A percentile compares a stretch with the other conserved stretches of the same genome.
Evolutionary conservation across 2,797 vertebrate genomes (phyloP).

Genomic region (Liparis tanakae): DNA sequence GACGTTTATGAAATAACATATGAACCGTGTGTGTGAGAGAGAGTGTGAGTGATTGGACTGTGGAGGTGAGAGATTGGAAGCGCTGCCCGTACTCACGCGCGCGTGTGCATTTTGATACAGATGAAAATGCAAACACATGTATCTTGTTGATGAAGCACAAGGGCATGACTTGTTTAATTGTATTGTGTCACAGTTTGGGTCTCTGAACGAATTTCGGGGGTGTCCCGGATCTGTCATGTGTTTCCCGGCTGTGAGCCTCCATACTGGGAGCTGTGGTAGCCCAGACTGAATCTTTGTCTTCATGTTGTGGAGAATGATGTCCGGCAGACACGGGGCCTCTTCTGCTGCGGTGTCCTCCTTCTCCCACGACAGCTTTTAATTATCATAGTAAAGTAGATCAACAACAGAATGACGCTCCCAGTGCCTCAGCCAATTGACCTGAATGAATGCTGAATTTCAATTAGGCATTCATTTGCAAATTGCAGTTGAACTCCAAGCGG

Average conservation of each 20-base stretch:
- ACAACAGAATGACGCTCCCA: slow-evolving; percentile 32
- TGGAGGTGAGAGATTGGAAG: slow-evolving; percentile 38
- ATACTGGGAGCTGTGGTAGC: slow-evolving; percentile 48
- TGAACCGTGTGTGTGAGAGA: slow-evolving; percentile 8
- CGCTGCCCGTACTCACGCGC: slow-evolving; percentile 22
- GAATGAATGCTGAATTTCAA: slow-evolving; percentile 76
- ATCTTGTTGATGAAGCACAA: rapidly evolving
- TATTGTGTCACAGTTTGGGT: background rate
- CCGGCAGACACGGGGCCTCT: slow-evolving; percentile 15
- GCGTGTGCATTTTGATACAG: background rate
- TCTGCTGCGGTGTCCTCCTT: background rate
- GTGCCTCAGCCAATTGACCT: slow-evolving; percentile 65
- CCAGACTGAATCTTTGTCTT: slow-evolving; percentile 55
- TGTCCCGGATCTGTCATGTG: slow-evolving; percentile 49
- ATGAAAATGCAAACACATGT: background rate
- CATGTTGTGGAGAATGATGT: slow-evolving; percentile 17
- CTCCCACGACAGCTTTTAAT: slow-evolving; percentile 28
- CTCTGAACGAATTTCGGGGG: background rate
- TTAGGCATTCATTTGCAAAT: slow-evolving; percentile 80
- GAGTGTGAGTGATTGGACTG: slow-evolving; percentile 32
- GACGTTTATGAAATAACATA: slow-evolving; percentile 10
- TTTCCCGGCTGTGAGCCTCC: slow-evolving; percentile 57
- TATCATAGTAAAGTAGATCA: slow-evolving; percentile 28
- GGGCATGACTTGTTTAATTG: background rate
- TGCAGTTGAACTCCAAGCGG: slow-evolving; percentile 58